These are phyloP conservation scores for Adoxophyes honmai DNA, from an alignment of 1,140 invertebrate species.

Conservation along the genomic window DNA sequence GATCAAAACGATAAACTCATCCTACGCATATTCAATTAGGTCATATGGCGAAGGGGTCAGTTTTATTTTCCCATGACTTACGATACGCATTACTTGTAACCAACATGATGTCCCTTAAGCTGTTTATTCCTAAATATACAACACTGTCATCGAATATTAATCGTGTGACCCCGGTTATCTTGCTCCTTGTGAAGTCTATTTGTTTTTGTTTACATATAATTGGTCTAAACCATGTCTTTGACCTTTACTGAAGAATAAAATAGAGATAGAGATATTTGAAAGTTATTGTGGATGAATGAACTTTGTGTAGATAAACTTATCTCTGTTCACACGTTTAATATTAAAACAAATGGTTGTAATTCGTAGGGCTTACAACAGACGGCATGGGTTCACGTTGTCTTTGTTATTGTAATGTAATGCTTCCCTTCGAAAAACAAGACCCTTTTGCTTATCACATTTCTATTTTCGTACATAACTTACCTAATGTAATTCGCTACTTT, in stretches of 20 bases:
- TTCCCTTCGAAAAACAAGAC: slow-evolving; percentile 18
- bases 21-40: slow-evolving; percentile 54
- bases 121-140: background rate
- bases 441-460: slow-evolving; percentile 36
- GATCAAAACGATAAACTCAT: slow-evolving; percentile 60
- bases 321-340: no score
- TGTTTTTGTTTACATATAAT: background rate
- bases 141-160: background rate
- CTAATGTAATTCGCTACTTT: slow-evolving; percentile 62
- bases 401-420: slow-evolving; percentile 8
- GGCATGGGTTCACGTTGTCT: slow-evolving; percentile 1
- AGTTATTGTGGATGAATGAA: slow-evolving; percentile 15
- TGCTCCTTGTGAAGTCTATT: background rate
- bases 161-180: background rate
- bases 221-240: background rate
- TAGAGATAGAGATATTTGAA: background rate
- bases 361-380: background rate
- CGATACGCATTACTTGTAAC: background rate
- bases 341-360: background rate
- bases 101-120: no score
- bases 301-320: background rate
- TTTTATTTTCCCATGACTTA: slow-evolving; percentile 40
- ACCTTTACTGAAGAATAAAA: slow-evolving; percentile 1
- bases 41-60: slow-evolving; percentile 38
- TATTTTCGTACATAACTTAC: slow-evolving; percentile 38